Evolutionary conservation across 2,888 invertebrate species (phyloP).

Genomic region (Drosophila atripex): DNA sequence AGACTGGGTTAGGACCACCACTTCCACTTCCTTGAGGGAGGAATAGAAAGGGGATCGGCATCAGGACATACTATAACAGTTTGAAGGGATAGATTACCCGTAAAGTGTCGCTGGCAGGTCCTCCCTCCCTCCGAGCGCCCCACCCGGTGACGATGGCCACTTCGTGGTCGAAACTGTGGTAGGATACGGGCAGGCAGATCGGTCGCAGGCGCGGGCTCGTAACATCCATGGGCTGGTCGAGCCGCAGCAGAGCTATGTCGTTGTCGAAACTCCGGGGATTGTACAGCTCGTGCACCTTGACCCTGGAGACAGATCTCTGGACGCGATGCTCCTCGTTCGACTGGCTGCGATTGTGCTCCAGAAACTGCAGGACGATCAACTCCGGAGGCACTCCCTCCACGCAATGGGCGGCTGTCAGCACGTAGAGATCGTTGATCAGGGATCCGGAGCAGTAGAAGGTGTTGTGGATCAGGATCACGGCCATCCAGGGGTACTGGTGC

Average conservation of each 20-base stretch:
- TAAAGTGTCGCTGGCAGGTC: constrained; percentile 87
- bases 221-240: constrained; percentile 86
- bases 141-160: constrained; percentile 88
- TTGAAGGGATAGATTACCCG: constrained; percentile 87
- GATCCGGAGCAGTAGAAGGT: constrained; percentile 90
- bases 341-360: constrained; percentile 88
- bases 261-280: constrained; percentile 90
- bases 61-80: not conserved
- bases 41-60: not conserved
- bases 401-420: constrained; percentile 91
- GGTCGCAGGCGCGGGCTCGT: constrained; percentile 86
- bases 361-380: constrained; percentile 86
- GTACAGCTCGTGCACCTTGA: constrained; percentile 87
- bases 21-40: constrained; percentile 77
- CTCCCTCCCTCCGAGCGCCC: constrained; percentile 89
- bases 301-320: constrained; percentile 80
- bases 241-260: constrained; percentile 90
- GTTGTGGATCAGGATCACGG: constrained; percentile 84
- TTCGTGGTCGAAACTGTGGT: constrained; percentile 66
- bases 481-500: constrained; percentile 88
- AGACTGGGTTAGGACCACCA: constrained; percentile 53
- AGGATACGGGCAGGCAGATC: constrained; percentile 88
- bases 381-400: constrained; percentile 86
- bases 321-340: constrained; percentile 64
- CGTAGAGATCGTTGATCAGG: constrained; percentile 89